Evolutionary conservation across 92 coral and sea anemone genomes (phyloP).

Genomic region (Umimayanthus kanabou): DNA sequence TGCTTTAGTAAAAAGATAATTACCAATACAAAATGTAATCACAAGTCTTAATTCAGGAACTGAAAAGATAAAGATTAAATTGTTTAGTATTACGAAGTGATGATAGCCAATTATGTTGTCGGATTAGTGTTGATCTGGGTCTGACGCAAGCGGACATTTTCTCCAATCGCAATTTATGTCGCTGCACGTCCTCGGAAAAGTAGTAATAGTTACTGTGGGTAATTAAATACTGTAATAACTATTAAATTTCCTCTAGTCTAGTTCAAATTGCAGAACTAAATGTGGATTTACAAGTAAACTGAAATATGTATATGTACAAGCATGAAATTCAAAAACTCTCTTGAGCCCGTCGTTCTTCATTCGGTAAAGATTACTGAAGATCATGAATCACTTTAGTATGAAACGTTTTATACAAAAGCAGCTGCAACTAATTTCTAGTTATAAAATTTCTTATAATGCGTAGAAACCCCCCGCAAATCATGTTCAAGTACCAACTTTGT

Average conservation of each 20-base stretch:
- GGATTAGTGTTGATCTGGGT: not conserved
- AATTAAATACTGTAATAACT: not conserved
- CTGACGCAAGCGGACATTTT: not conserved
- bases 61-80: not conserved
- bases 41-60: not conserved
- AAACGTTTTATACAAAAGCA: not conserved
- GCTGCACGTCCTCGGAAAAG: not conserved
- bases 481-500: too few relatives aligned
- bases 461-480: too few relatives aligned
- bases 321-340: not conserved
- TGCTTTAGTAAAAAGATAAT: not conserved
- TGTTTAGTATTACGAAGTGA: not conserved
- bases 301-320: not conserved
- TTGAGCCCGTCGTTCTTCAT: too few relatives aligned
- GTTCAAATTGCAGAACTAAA: not conserved
- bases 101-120: not conserved
- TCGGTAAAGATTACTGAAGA: not conserved
- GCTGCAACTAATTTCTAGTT: too few relatives aligned
- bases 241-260: not conserved
- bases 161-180: not conserved
- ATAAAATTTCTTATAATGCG: too few relatives aligned
- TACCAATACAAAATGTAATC: not conserved
- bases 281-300: not conserved
- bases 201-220: not conserved
- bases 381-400: too few relatives aligned